A percentile compares a stretch with the other conserved stretches of the same genome.
These are phyloP conservation scores for Apogon talboti DNA, from an alignment of 2,797 vertebrate species.

Conservation along the genomic window DNA sequence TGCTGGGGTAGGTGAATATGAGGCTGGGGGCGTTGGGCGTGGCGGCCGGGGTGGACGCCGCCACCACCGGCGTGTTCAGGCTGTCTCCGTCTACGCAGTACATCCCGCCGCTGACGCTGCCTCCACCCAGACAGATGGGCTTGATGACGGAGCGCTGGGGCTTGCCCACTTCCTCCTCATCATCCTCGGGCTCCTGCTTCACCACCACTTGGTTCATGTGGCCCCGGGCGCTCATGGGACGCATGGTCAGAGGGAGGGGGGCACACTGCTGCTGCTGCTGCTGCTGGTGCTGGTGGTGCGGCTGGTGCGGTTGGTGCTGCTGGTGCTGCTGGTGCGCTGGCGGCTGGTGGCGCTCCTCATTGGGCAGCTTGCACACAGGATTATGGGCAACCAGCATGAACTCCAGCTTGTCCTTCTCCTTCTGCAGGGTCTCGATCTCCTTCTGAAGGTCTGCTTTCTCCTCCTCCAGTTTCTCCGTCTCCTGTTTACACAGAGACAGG, in stretches of 20 bases:
- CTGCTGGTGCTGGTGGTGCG: conserved; percentile 36
- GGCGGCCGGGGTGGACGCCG: conserved; percentile 93
- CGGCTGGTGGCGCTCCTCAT: conserved; percentile 85
- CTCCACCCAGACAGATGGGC: conserved; percentile 93
- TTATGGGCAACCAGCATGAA: conserved; percentile 98
- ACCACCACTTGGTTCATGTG: conserved; percentile 89
- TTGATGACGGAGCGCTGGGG: conserved; percentile 96
- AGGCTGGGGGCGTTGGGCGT: conserved; percentile 93
- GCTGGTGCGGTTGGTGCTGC: conserved; percentile 38
- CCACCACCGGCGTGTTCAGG: conserved; percentile 97
- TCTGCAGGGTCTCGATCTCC: conserved; percentile 95
- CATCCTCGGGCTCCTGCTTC: conserved; percentile 94
- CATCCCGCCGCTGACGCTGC: conserved; percentile 64
- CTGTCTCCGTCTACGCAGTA: conserved; percentile 95
- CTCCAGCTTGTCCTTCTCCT: conserved; percentile 98
- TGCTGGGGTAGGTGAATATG: conserved; percentile 98
- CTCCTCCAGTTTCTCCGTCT: conserved; percentile 97
- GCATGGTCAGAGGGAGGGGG: conserved; percentile 85
- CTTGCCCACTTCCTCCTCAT: conserved; percentile 80
- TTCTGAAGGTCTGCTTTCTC: conserved; percentile 97
- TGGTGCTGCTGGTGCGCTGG: conserved; percentile 51
- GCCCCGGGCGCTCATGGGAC: conserved; percentile 77
- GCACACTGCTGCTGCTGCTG: conserved; percentile 83
- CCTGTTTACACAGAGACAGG: conserved; percentile 76
- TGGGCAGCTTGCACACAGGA: conserved; percentile 94